A percentile compares a stretch with the other conserved stretches of the same genome.
These are phyloP conservation scores for Acanthosepion lycidas DNA, from an alignment of 2,888 invertebrate species.

Conservation along the genomic window DNA sequence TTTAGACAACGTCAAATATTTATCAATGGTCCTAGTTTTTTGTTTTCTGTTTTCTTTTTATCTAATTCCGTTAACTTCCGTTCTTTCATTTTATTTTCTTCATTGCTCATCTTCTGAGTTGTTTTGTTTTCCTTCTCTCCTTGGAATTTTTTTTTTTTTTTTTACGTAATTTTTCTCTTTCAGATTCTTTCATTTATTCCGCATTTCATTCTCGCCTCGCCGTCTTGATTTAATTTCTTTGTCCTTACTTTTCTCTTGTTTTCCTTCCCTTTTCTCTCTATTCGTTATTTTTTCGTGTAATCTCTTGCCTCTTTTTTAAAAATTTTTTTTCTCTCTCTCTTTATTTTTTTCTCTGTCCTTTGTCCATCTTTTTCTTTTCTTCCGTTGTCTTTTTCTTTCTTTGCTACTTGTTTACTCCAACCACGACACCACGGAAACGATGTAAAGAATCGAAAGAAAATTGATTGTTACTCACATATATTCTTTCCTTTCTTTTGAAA, in stretches of 20 bases:
- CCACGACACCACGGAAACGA: too few relatives aligned
- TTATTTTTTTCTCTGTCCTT: neutral
- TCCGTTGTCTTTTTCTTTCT: neutral
- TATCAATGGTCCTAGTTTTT: too few relatives aligned
- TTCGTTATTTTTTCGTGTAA: neutral
- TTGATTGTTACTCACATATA: neutral
- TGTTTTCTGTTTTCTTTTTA: too few relatives aligned
- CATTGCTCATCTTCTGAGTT: too few relatives aligned
- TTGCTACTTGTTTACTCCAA: too few relatives aligned
- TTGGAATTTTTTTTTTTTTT: too few relatives aligned
- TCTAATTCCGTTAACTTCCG: too few relatives aligned
- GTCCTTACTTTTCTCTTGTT: neutral
- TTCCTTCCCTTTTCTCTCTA: neutral
- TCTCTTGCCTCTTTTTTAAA: neutral
- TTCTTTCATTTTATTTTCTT: too few relatives aligned
- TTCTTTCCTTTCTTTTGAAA: neutral
- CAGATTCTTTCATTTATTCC: neutral
- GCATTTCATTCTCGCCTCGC: neutral
- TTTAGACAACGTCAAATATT: too few relatives aligned
- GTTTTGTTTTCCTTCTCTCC: too few relatives aligned
- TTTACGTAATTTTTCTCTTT: neutral
- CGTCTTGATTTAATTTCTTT: too few relatives aligned
- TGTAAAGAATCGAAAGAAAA: too few relatives aligned
- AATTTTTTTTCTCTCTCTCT: neutral
- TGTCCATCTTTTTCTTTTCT: neutral